Conservation (phyloP, 2,797 vertebrate genomes). For the Chloroceryle amazona region DNA sequence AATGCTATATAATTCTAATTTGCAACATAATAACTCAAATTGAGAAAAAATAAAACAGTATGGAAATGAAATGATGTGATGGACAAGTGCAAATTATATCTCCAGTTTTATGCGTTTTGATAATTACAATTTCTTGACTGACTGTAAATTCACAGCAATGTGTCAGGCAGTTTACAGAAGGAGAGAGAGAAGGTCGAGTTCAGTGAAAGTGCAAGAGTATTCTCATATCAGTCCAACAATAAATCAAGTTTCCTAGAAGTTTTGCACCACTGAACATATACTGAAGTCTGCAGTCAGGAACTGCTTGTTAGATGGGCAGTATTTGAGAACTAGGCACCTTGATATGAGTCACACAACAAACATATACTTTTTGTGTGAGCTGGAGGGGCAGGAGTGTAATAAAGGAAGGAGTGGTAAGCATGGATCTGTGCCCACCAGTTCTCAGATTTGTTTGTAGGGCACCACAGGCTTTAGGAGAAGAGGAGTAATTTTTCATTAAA, state of each 20-base stretch:
- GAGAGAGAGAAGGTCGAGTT: conserved; percentile 2
- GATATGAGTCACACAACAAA: neutral
- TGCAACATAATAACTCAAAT: conserved; percentile 24
- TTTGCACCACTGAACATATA: neutral
- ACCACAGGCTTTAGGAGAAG: neutral
- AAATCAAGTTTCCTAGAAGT: neutral
- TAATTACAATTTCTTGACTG: conserved; percentile 37
- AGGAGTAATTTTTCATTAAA: neutral
- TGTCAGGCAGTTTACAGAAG: conserved; percentile 24
- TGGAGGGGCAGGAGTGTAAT: neutral
- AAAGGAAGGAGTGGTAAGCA: neutral
- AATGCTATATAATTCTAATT: neutral
- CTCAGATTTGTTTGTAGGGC: neutral
- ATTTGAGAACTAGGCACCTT: neutral
- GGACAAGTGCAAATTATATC: conserved; percentile 32
- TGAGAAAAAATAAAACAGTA: neutral
- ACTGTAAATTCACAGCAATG: neutral
- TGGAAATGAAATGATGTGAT: conserved; percentile 10
- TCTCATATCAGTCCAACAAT: neutral
- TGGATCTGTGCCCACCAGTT: fast-evolving
- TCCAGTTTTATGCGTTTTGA: conserved; percentile 16
- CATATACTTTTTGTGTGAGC: too few relatives aligned
- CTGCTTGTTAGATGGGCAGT: neutral
- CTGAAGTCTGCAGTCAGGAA: neutral
- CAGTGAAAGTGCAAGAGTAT: neutral